These are phyloP conservation scores for Proisotoma minuta DNA, from an alignment of 2,888 invertebrate genomes.

Conservation along the genomic window DNA sequence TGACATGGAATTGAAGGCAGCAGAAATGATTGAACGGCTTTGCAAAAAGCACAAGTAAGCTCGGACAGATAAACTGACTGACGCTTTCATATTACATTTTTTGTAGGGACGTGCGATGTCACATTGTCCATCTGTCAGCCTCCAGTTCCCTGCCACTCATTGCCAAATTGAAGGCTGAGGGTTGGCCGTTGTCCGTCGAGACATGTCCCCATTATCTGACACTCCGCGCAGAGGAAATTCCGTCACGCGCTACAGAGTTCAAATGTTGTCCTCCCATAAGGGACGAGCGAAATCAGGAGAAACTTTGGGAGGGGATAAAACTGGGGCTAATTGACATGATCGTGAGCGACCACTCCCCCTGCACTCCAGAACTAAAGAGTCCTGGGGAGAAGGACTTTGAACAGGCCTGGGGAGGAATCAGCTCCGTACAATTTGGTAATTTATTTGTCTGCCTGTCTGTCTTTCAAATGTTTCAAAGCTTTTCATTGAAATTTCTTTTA, in stretches of 20 bases:
- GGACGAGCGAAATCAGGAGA: slow-evolving; percentile 59
- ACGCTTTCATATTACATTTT: neutral
- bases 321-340: slow-evolving; percentile 60
- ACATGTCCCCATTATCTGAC: slow-evolving; percentile 70
- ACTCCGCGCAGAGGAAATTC: slow-evolving; percentile 62
- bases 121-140: slow-evolving; percentile 66
- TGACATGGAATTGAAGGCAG: slow-evolving; percentile 64
- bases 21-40: slow-evolving; percentile 59
- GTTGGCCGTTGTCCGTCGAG: slow-evolving; percentile 62
- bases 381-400: slow-evolving; percentile 58
- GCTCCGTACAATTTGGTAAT: slow-evolving; percentile 66
- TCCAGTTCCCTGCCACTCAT: slow-evolving; percentile 60
- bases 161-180: slow-evolving; percentile 55
- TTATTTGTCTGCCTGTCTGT: slow-evolving; percentile 11
- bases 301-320: slow-evolving; percentile 61
- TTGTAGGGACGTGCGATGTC: slow-evolving; percentile 56
- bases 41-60: slow-evolving; percentile 58
- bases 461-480: neutral
- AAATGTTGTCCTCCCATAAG: slow-evolving; percentile 71
- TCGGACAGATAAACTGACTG: neutral
- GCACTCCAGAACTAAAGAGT: slow-evolving; percentile 61
- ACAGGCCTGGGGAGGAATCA: slow-evolving; percentile 69
- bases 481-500: slow-evolving; percentile 47
- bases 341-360: slow-evolving; percentile 66
- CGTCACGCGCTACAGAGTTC: slow-evolving; percentile 62